Conservation (phyloP, 2,113 vertebrate genomes). For the Oreochromis niloticus region DNA sequence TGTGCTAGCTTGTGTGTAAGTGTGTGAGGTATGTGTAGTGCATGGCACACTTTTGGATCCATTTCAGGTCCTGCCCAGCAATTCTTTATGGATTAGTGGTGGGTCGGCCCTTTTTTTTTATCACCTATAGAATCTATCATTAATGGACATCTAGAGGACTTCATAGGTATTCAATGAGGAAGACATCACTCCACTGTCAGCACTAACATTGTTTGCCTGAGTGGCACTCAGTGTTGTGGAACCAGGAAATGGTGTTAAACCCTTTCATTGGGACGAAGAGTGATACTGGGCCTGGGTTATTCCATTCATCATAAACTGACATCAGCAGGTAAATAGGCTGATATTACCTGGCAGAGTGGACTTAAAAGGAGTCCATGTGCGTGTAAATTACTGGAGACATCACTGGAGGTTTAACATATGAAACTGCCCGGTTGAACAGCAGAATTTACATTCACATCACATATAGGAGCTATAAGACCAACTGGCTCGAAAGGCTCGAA, state of each 20-base stretch:
- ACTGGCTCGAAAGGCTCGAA: too few relatives aligned
- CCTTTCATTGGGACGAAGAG: slow-evolving; percentile 37
- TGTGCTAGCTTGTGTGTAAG: neutral
- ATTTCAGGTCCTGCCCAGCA: slow-evolving; percentile 34
- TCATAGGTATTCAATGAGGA: slow-evolving; percentile 64
- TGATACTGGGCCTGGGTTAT: neutral
- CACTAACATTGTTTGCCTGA: slow-evolving; percentile 43
- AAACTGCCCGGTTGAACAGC: neutral
- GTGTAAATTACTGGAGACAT: neutral
- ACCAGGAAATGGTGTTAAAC: slow-evolving; percentile 43
- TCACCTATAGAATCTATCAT: slow-evolving; percentile 57
- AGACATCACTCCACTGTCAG: slow-evolving; percentile 54
- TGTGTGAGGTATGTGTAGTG: neutral
- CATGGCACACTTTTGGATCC: slow-evolving; percentile 20
- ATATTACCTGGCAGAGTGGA: neutral
- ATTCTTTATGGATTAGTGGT: slow-evolving; percentile 57
- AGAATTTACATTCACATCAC: neutral
- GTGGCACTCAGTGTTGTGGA: slow-evolving; percentile 31
- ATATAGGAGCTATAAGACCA: neutral
- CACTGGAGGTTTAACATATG: neutral
- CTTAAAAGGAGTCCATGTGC: neutral
- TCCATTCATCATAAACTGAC: slow-evolving; percentile 32
- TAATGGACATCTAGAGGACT: slow-evolving; percentile 64
- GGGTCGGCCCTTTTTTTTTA: slow-evolving; percentile 44
- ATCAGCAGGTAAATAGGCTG: neutral